Percentiles rank a stretch among this genome's conserved stretches.
These are phyloP conservation scores for Rhinichthys klamathensis DNA, from an alignment of 2,113 vertebrate genomes.

Conservation along the genomic window DNA sequence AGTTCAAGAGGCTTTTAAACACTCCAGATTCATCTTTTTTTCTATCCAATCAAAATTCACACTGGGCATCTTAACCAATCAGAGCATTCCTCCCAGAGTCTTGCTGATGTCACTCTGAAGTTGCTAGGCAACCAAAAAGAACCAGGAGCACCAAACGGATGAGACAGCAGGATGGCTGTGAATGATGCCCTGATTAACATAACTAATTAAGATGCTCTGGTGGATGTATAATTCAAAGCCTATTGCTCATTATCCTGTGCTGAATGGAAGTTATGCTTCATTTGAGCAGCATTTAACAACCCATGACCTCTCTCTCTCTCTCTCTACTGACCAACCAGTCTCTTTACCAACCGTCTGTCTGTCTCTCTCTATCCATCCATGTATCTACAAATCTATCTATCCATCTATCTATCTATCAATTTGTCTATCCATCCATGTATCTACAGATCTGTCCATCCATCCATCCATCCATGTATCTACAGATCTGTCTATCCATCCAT, in stretches of 20 bases:
- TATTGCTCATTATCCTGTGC: slow-evolving; percentile 60
- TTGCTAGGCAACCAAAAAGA: slow-evolving; percentile 41
- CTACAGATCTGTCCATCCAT: no score
- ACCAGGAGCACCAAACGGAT: background rate
- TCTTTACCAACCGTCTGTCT: background rate
- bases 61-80: background rate
- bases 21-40: background rate
- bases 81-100: background rate
- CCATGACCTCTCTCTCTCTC: background rate
- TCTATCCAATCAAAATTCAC: background rate
- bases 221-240: slow-evolving; percentile 51
- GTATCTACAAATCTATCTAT: no score
- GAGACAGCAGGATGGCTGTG: background rate
- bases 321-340: background rate
- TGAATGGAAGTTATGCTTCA: slow-evolving; percentile 26
- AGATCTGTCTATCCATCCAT: no score
- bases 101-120: slow-evolving; percentile 14
- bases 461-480: no score
- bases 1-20: background rate
- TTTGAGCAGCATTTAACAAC: slow-evolving; percentile 3
- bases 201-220: slow-evolving; percentile 54
- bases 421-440: accelerated
- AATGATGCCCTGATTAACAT: slow-evolving; percentile 59
- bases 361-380: no score
- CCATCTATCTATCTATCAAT: accelerated